Evolutionary conservation across 2,797 vertebrate species (phyloP), one percentile per base, ranked within the genome.

Genomic region (Sebastes ruberrimus): DNA sequence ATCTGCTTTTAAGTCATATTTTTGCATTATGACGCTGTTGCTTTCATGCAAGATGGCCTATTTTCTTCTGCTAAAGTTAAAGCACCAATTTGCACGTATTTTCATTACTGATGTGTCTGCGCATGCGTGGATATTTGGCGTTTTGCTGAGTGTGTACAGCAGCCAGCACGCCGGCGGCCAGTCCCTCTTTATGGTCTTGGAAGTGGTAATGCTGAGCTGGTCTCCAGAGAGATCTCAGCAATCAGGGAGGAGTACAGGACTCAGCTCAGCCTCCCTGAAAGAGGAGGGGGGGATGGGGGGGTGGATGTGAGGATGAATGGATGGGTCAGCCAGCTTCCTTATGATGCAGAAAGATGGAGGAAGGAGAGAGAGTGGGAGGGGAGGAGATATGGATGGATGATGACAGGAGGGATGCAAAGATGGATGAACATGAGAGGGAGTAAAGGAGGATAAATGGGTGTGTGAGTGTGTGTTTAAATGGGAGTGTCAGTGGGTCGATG

Each of bases 201-300:
- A 86, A 86, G 91, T 74, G 46, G 81, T 91, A 88, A 86, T 93
- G 90, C 90, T 94, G 94, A 93, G 91, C 82, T 91, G 76, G 85
- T 93, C 86, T 81, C 87, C 71, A 62, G 86, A 86, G 92, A 87
- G 81, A 80, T 82, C 32, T 74, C 69, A 76, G 85, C 89, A 88
- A 87, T 89, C 86, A 90, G 71, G 78, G 81, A 85, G 91, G 89
- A 88, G 85, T 68, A n/a, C 7, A 59, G 74, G 33, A 65, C 75
- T 85, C 79, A 73, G 82, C 86, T 84, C 64, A 66, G 78, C 76
- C 77, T 73, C 73, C 22, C 68, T 69, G 68, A 38, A 65, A 16
- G 57, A 18, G 62, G 49, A 22, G 62, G 52, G 16, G 62, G 55
- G 23, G 7, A 1, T 10, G 9, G 7, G 3, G 7, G 52, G 32